Evolutionary conservation across 2,888 invertebrate genomes (phyloP).

Genomic region (Caenorhabditis sp.): DNA sequence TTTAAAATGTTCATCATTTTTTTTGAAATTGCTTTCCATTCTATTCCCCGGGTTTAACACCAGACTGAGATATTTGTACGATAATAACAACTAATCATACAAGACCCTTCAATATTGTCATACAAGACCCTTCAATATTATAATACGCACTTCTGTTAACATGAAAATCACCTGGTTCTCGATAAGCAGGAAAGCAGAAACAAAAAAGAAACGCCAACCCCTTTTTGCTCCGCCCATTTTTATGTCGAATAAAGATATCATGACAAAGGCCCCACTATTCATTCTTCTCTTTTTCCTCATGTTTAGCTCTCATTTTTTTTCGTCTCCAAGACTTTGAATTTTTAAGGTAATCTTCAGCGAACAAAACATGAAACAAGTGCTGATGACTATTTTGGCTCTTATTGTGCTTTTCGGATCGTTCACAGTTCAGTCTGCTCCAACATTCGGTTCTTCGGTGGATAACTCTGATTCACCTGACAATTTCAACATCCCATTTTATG

Average conservation of each 20-base stretch:
- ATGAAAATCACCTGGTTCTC: not conserved
- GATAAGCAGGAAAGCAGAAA: not conserved
- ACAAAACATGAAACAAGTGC: not conserved
- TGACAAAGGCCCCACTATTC: not conserved
- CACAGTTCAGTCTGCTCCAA: not conserved
- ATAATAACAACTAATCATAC: not conserved
- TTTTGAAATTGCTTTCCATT: too few species aligned
- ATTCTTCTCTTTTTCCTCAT: not conserved
- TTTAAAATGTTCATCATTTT: too few species aligned
- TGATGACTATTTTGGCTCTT: not conserved
- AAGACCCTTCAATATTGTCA: not conserved
- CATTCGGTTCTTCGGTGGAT: slow-evolving; percentile 1
- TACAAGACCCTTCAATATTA: too few species aligned
- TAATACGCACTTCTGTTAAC: not conserved
- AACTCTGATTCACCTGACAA: slow-evolving; percentile 16
- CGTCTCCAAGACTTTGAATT: not conserved
- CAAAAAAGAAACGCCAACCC: not conserved
- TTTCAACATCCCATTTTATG: slow-evolving; percentile 35
- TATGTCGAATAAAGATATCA: not conserved
- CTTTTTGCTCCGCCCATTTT: not conserved
- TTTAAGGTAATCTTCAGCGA: not conserved
- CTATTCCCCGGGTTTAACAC: too few species aligned
- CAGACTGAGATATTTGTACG: too few species aligned
- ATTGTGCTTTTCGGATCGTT: not conserved
- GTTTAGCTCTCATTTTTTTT: not conserved